phyloP scores from a whole-genome alignment of 1,140 invertebrate genomes.

The Onthophagus taurus region DNA sequence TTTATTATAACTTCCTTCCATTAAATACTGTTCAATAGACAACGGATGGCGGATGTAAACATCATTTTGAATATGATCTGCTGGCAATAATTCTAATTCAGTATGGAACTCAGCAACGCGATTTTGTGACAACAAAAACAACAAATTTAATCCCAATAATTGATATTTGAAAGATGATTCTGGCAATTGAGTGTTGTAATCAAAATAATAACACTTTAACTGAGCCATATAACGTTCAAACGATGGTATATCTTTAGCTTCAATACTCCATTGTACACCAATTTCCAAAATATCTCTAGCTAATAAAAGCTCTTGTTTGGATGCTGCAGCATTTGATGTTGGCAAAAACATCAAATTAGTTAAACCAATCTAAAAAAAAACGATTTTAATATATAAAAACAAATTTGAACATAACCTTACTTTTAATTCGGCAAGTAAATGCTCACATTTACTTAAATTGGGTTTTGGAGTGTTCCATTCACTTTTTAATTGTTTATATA shows the following conservation, averaged over 20 bases:
- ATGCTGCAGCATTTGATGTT: conserved; percentile 65
- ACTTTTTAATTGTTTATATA: conserved; percentile 63
- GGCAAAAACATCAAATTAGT: conserved; percentile 81
- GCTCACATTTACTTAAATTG: conserved; percentile 62
- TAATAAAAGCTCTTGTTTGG: conserved; percentile 78
- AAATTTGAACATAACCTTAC: conserved; percentile 37
- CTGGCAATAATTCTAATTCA: conserved; percentile 89
- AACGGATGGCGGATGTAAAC: conserved; percentile 93
- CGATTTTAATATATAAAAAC: background rate
- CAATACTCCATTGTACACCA: conserved; percentile 91
- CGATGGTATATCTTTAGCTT: conserved; percentile 80
- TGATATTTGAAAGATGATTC: conserved; percentile 95
- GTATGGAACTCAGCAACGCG: conserved; percentile 98
- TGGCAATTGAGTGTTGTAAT: conserved; percentile 80
- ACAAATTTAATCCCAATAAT: conserved; percentile 86
- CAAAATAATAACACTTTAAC: conserved; percentile 94
- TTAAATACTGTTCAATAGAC: conserved; percentile 94
- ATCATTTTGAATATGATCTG: conserved; percentile 86
- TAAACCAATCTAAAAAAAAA: conserved; percentile 60
- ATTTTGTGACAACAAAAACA: conserved; percentile 94
- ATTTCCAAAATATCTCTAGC: conserved; percentile 91
- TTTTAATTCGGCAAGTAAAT: conserved; percentile 63
- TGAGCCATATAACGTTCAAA: conserved; percentile 96
- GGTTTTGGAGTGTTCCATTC: conserved; percentile 60
- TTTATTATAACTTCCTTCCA: conserved; percentile 99